Conservation (phyloP, 2,888 invertebrate genomes). For the Pomacea canaliculata region DNA sequence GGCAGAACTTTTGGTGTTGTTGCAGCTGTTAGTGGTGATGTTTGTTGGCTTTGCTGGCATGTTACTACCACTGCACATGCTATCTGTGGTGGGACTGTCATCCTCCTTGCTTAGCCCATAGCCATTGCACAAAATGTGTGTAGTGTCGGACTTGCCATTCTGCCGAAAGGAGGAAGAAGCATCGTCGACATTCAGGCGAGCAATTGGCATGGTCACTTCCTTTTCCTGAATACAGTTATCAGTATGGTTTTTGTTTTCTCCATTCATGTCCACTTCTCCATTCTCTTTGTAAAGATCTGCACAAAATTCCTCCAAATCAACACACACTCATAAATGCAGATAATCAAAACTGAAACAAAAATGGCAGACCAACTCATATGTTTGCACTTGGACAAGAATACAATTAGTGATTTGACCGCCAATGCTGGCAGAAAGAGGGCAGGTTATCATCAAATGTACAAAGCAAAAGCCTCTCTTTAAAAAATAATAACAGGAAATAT, state of each 20-base stretch:
- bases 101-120: slow-evolving; percentile 23
- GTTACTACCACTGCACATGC: neutral
- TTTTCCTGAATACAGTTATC: slow-evolving; percentile 3
- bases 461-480: no score
- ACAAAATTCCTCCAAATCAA: no score
- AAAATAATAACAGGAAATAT: no score
- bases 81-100: neutral
- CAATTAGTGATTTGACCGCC: no score
- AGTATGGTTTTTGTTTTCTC: slow-evolving; percentile 6
- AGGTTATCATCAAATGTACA: no score
- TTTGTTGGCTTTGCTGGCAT: neutral
- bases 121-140: slow-evolving; percentile 48
- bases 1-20: slow-evolving; percentile 16
- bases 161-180: slow-evolving; percentile 17
- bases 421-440: no score
- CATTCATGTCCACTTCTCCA: slow-evolving; percentile 5
- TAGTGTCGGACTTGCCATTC: slow-evolving; percentile 14
- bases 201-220: slow-evolving; percentile 17
- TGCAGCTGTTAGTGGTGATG: neutral
- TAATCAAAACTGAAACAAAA: neutral
- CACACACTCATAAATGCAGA: neutral
- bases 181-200: slow-evolving; percentile 30
- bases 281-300: slow-evolving; percentile 11
- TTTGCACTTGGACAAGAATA: no score
- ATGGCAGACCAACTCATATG: neutral